Base-by-base conservation (phyloP, 23 tunicate species). In the Corella eumyota region DNA sequence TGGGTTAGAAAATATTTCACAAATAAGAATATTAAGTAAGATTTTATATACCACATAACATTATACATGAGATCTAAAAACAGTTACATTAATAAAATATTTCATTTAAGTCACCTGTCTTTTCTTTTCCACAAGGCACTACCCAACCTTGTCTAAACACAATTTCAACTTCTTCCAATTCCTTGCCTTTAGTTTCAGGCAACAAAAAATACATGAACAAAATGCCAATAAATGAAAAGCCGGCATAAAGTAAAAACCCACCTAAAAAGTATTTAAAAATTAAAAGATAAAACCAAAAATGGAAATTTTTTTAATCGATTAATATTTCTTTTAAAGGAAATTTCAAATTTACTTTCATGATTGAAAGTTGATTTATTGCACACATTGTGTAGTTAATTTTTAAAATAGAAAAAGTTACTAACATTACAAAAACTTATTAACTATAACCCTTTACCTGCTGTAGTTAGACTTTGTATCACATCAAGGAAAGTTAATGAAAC, bases 151-250 rank as follows among this genome's bases (percentile, higher is more conserved):
- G 29, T 20, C 53, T 22, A 56, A 88, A 88, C 15, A 83, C 32
- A 20, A 50, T 35, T 53, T 76, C 71, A 0, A 92, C 66, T 48
- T 82, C 92, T 59, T 92, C 98, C 40, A 92, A 69, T 23, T 81
- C 87, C 30, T 75, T 83, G 21, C 93, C 86, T 71, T 92, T 92
- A 19, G 98, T 92, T 66, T 92, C 98, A 26, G 98, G 98, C 0
- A 92, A 67, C 38, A 76, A 71, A 22, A 92, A 54, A 33, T 58
- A 83, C 19, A 92, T 70, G 49, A 92, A 82, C 19, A 77, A 9
- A 48, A 82, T 60, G 1, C 92, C 98, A 9, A 45, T 15, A 15
- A 79, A 38, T 24, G 93, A 85, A 25, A 92, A 65, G 28, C 77
- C 48, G 0, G 87, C 75, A 62, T 83, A 92, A 9, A 92, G 46